A percentile compares a stretch with the other conserved stretches of the same genome.
Evolutionary conservation across 1,140 invertebrate species (phyloP).

Genomic region (Neuroterus valhalla): DNA sequence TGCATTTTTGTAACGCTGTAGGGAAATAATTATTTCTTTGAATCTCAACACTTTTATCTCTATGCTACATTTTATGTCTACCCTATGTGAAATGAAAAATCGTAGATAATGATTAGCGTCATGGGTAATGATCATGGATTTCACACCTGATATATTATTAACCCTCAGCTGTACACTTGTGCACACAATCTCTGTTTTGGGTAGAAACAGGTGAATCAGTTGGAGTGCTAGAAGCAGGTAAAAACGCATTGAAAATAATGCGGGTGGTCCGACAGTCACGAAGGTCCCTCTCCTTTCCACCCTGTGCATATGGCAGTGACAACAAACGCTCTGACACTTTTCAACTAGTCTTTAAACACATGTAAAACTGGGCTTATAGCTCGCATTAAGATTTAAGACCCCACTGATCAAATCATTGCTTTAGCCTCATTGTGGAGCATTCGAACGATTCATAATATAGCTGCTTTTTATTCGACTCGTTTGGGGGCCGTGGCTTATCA

Average conservation of each 20-base stretch:
- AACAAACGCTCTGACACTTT: slow-evolving; percentile 43
- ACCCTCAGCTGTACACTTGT: neutral
- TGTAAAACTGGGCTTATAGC: slow-evolving; percentile 55
- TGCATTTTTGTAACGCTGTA: too few species aligned
- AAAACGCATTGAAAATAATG: neutral
- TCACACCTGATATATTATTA: neutral
- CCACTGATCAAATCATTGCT: slow-evolving; percentile 46
- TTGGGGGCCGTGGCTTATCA: slow-evolving; percentile 42
- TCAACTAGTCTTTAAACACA: slow-evolving; percentile 54
- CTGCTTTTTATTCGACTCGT: slow-evolving; percentile 29
- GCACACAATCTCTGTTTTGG: neutral
- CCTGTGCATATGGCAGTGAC: slow-evolving; percentile 2
- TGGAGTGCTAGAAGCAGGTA: neutral
- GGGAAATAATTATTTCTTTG: too few species aligned
- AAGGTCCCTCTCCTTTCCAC: neutral
- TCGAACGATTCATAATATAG: neutral
- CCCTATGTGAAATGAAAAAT: neutral
- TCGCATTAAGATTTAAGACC: slow-evolving; percentile 44
- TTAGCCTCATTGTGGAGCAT: slow-evolving; percentile 42
- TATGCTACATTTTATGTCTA: too few species aligned
- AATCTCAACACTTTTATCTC: too few species aligned
- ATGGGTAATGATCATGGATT: neutral
- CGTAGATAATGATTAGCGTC: neutral
- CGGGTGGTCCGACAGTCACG: neutral
- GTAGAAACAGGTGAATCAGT: slow-evolving; percentile 8